A percentile compares a stretch with the other conserved stretches of the same genome.
These are phyloP conservation scores for Leucoma salicis DNA, from an alignment of 2,888 invertebrate species.

Conservation along the genomic window DNA sequence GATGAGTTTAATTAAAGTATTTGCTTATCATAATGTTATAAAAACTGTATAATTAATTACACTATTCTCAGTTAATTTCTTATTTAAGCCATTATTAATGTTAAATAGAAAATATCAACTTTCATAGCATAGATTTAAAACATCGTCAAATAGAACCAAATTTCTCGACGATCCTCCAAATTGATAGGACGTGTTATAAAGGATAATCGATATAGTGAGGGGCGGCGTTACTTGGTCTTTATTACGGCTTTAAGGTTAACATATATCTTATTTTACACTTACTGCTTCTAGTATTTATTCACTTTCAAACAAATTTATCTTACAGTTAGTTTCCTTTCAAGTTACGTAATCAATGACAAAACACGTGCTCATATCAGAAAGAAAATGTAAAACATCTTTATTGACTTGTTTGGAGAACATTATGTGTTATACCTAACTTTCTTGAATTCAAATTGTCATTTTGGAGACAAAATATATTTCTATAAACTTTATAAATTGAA, in stretches of 20 bases:
- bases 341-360: slow-evolving; percentile 32
- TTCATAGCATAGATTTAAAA: no score
- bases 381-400: neutral
- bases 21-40: no score
- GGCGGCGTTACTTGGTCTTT: slow-evolving; percentile 24
- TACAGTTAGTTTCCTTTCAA: slow-evolving; percentile 31
- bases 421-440: no score
- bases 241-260: slow-evolving; percentile 28
- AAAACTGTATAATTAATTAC: no score
- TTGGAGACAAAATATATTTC: no score
- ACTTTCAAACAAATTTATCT: slow-evolving; percentile 34
- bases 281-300: slow-evolving; percentile 27
- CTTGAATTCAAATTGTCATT: no score
- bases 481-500: no score
- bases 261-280: slow-evolving; percentile 27
- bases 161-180: neutral
- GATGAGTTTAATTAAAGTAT: no score
- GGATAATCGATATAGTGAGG: slow-evolving; percentile 33
- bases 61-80: no score
- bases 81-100: no score
- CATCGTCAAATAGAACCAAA: neutral
- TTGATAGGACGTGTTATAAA: slow-evolving; percentile 11
- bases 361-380: slow-evolving; percentile 6
- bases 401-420: no score
- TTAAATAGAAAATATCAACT: no score